phyloP scores from a whole-genome alignment of 2,888 invertebrate genomes.

The Troides helena region DNA sequence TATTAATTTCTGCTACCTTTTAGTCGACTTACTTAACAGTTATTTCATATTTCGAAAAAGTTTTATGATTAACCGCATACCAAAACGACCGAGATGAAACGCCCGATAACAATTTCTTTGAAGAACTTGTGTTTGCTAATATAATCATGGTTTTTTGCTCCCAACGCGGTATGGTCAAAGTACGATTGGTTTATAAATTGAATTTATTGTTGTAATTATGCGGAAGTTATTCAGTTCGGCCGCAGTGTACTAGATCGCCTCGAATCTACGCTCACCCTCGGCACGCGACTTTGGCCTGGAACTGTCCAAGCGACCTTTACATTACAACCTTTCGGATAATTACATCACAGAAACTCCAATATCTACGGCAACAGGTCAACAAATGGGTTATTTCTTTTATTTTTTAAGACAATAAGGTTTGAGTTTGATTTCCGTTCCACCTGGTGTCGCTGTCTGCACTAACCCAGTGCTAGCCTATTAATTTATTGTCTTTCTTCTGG shows the following conservation, averaged over 20 bases:
- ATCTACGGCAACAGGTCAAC: not conserved
- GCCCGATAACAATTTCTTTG: no score
- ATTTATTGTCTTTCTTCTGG: no score
- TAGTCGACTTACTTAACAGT: no score
- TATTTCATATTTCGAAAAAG: no score
- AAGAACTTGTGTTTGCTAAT: no score
- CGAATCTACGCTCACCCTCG: constrained; percentile 9
- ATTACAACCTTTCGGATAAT: not conserved
- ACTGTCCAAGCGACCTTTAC: constrained; percentile 12
- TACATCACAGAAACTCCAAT: not conserved
- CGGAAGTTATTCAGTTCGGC: not conserved
- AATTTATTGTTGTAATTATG: constrained; percentile 3
- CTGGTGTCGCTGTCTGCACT: no score
- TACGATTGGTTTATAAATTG: not conserved
- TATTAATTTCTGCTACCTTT: not conserved
- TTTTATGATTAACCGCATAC: no score
- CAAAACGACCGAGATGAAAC: no score
- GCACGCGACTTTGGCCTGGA: constrained; percentile 24
- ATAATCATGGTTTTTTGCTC: not conserved
- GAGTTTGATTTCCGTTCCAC: no score
- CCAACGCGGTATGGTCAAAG: not conserved
- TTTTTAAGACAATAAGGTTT: not conserved
- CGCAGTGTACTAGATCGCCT: constrained; percentile 18
- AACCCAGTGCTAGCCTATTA: no score
- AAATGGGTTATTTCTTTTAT: not conserved